A percentile compares a stretch with the other conserved stretches of the same genome.
These are phyloP conservation scores for Masticophis lateralis DNA, from an alignment of 2,797 vertebrate genomes.

Conservation along the genomic window DNA sequence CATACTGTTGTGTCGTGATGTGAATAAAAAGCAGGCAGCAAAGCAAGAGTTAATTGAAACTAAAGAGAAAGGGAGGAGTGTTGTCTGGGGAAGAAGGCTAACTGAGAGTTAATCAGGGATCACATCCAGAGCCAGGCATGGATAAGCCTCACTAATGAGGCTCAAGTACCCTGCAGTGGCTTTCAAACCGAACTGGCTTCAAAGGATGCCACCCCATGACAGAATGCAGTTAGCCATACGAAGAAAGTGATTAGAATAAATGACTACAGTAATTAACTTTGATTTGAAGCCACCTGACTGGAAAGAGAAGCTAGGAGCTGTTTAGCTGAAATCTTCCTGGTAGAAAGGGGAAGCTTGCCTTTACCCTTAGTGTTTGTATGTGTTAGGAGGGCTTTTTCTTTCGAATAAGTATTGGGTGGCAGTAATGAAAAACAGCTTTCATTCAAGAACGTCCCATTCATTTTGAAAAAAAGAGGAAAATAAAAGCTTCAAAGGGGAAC, in stretches of 20 bases:
- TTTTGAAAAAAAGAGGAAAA: slow-evolving; percentile 62
- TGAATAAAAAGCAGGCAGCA: slow-evolving; percentile 54
- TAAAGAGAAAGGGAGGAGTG: slow-evolving; percentile 31
- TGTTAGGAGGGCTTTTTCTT: slow-evolving; percentile 66
- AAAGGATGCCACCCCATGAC: slow-evolving; percentile 71
- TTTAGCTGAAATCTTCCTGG: slow-evolving; percentile 70
- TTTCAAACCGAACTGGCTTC: slow-evolving; percentile 73
- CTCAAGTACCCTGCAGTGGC: slow-evolving; percentile 72
- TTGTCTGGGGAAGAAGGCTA: slow-evolving; percentile 37
- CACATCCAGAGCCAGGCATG: slow-evolving; percentile 67
- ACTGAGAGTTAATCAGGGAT: slow-evolving; percentile 61
- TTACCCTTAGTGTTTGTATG: slow-evolving; percentile 60
- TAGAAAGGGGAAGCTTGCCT: slow-evolving; percentile 67
- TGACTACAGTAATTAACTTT: slow-evolving; percentile 80
- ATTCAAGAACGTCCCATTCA: slow-evolving; percentile 72
- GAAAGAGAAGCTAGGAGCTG: slow-evolving; percentile 74
- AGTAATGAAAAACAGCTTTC: slow-evolving; percentile 79
- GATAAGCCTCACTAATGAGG: slow-evolving; percentile 81
- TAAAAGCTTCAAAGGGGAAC: slow-evolving; percentile 79
- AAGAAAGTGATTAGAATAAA: slow-evolving; percentile 83
- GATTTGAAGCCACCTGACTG: slow-evolving; percentile 78
- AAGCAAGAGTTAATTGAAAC: slow-evolving; percentile 63
- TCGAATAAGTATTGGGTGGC: slow-evolving; percentile 72
- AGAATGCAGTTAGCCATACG: slow-evolving; percentile 67
- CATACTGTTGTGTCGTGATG: neutral